Evolutionary conservation across 2,888 invertebrate genomes (phyloP).

Genomic region (Sipunculus nudus): DNA sequence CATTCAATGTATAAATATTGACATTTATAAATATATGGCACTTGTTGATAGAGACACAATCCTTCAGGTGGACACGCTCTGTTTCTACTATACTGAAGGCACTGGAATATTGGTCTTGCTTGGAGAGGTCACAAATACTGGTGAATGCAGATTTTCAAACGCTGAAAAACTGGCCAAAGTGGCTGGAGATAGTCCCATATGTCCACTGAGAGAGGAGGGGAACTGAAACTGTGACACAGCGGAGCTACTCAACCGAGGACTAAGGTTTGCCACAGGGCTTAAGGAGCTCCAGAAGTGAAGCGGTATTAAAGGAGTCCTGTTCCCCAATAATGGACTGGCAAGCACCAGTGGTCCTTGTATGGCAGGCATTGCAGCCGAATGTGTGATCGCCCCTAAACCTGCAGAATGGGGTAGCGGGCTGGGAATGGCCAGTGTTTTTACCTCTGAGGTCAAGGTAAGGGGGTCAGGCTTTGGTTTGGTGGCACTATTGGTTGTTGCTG

Average conservation of each 20-base stretch:
- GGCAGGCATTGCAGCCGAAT: background rate
- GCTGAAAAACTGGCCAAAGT: slow-evolving; percentile 31
- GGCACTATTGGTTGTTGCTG: background rate
- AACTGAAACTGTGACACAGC: slow-evolving; percentile 40
- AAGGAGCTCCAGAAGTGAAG: slow-evolving; percentile 67
- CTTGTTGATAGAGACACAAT: no score
- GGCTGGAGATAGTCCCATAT: slow-evolving; percentile 31
- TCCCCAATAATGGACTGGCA: slow-evolving; percentile 21
- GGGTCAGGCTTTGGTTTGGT: slow-evolving; percentile 36
- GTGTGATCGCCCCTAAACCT: background rate
- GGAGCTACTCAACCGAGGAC: slow-evolving; percentile 46
- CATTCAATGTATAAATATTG: no score
- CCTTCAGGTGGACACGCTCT: no score
- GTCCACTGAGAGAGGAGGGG: slow-evolving; percentile 28
- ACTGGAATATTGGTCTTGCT: no score
- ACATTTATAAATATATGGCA: no score
- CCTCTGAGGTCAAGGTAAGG: slow-evolving; percentile 42
- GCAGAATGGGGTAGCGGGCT: slow-evolving; percentile 31
- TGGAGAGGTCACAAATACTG: slow-evolving; percentile 24
- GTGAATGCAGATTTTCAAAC: slow-evolving; percentile 36
- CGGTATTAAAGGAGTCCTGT: slow-evolving; percentile 57
- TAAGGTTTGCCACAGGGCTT: slow-evolving; percentile 59
- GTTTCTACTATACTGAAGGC: no score
- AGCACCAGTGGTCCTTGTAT: background rate
- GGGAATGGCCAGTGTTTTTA: slow-evolving; percentile 41